A percentile compares a stretch with the other conserved stretches of the same genome.
These are phyloP conservation scores for Monopis laevigella DNA, from an alignment of 2,888 invertebrate genomes.

Conservation along the genomic window DNA sequence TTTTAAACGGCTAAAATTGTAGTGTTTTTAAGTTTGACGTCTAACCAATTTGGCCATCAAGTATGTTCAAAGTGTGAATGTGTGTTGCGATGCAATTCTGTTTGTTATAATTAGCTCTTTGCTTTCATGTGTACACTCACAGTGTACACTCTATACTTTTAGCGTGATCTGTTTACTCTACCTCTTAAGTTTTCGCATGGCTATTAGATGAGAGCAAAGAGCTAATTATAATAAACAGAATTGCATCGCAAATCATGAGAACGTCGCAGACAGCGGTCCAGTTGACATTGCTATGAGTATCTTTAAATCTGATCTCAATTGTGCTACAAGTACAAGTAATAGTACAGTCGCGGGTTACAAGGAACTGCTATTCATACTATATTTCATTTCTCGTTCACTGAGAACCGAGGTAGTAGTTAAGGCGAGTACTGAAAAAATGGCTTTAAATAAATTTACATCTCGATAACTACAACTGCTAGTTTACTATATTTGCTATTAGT, in stretches of 20 bases:
- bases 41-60: no score
- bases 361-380: constrained; percentile 17
- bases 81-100: constrained; percentile 62
- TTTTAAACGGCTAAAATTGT: no score
- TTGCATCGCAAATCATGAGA: constrained; percentile 63
- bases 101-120: constrained; percentile 60
- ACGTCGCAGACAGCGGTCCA: constrained; percentile 53
- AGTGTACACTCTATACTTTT: no score
- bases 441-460: no score
- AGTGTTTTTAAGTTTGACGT: no score
- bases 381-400: constrained; percentile 45
- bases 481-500: no score
- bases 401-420: no score
- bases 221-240: constrained; percentile 63
- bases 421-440: no score
- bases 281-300: constrained; percentile 60
- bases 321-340: no score
- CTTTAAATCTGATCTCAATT: constrained; percentile 54
- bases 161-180: background rate
- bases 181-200: background rate
- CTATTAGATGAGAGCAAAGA: constrained; percentile 30
- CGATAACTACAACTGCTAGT: no score
- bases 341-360: constrained; percentile 3
- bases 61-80: no score
- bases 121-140: no score